Base-by-base conservation (phyloP, 2,888 invertebrate genomes). In the Drosophila cracens region DNA sequence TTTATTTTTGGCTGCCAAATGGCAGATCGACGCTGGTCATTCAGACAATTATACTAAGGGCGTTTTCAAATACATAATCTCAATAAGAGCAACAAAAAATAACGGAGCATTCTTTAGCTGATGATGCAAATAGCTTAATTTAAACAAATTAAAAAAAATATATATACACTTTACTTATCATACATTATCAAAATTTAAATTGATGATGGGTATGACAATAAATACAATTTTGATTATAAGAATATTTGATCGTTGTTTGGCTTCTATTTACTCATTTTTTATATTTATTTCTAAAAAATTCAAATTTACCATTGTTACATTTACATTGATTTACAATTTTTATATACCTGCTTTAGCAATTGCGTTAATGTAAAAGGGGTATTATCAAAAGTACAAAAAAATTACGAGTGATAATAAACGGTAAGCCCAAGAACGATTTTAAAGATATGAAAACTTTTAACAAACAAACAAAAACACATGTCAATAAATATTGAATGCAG, bases 41-140 rank as follows among this genome's bases (percentile, higher is more conserved):
- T 68, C 54, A 49, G 53, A 54, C 70, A 65, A 60, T 81, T 70
- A 78, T 69, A 81, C 81, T 76, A 81, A 68, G 57, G 62, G 62
- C 25, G 59, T 38, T 74, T 52, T 7, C 13, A 34, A 67, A 74
- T 61, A 74, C 53, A 67, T 49, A 48, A 61, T 70, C 29, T 64
- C 25, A 34, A 27, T 51, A 61, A 43, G 52, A 34, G 7, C n/a
- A 38, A 29, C 11, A n/a, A 27, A 53, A 51, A 13, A n/a, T 18
- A 11, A 40, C 10, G 8, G 27, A 48, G 2, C 13, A 33, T 53
- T 5, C 3, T 62, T 6, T 52, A 31, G 25, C 8, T 8, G 6
- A 40, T 2, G 1, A n/a, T 58, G 16, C 16, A 16, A 33, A 33
- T 16, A 11, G 11, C 11, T 18, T 27, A 36, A 36, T 36, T 18